Evolutionary conservation across 1,140 invertebrate species (phyloP).

Genomic region (Drosophila subpulchrella): DNA sequence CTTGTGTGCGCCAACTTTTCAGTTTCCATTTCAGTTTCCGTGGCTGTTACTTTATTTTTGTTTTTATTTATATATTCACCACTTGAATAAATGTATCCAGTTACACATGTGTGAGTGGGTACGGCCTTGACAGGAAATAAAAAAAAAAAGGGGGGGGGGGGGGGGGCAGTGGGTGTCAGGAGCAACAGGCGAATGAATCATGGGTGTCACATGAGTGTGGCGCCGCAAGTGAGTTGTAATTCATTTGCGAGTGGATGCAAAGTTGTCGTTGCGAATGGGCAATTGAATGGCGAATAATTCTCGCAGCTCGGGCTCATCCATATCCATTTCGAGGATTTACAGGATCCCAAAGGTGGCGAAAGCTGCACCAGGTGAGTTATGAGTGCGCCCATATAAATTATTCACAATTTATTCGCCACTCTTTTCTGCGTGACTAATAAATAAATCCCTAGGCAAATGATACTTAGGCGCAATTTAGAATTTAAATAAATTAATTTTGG

Average conservation of each 20-base stretch:
- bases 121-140: slow-evolving; percentile 8
- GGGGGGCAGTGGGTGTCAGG: neutral
- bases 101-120: slow-evolving; percentile 15
- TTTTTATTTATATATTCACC: slow-evolving; percentile 37
- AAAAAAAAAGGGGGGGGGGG: neutral
- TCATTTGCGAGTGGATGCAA: slow-evolving; percentile 38
- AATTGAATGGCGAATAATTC: slow-evolving; percentile 40
- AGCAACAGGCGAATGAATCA: slow-evolving; percentile 50
- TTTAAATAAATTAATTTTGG: no score
- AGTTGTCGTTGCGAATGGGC: slow-evolving; percentile 13
- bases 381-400: slow-evolving; percentile 15
- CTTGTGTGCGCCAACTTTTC: slow-evolving; percentile 30
- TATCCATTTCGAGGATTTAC: slow-evolving; percentile 29
- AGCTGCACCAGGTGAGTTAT: slow-evolving; percentile 22
- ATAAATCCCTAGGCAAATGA: no score
- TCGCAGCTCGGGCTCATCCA: slow-evolving; percentile 9
- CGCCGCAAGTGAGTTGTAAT: slow-evolving; percentile 45
- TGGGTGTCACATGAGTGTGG: slow-evolving; percentile 44
- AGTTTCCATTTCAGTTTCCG: slow-evolving; percentile 24
- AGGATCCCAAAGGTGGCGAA: neutral
- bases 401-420: slow-evolving; percentile 1
- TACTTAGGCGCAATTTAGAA: no score
- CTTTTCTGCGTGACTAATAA: no score
- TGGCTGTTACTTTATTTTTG: neutral
- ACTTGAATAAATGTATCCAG: slow-evolving; percentile 47